Percentiles rank a stretch among this genome's conserved stretches.
phyloP scores from a whole-genome alignment of 2,797 vertebrate species.

The Acanthopagrus latus region DNA sequence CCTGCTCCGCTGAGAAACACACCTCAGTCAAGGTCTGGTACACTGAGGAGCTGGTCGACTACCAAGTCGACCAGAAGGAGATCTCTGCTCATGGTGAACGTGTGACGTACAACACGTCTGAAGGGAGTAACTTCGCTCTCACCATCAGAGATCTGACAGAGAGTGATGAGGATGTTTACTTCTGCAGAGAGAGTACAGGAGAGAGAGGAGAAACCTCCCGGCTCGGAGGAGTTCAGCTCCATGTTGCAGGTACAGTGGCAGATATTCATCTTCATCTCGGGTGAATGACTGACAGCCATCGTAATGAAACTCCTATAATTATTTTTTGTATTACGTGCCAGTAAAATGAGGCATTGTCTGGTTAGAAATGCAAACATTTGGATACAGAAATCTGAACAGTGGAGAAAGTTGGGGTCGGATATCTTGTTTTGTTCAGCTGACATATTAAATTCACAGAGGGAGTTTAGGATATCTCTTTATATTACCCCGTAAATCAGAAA shows the following conservation, averaged over 20 bases:
- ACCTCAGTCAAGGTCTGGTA: not conserved
- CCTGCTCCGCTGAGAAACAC: not conserved
- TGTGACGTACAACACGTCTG: not conserved
- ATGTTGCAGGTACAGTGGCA: slow-evolving; percentile 17
- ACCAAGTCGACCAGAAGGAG: not conserved
- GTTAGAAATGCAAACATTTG: too few relatives aligned
- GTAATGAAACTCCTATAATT: too few relatives aligned
- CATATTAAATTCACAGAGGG: not conserved
- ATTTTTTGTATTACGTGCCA: too few relatives aligned
- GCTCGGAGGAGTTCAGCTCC: not conserved
- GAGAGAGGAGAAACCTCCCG: not conserved
- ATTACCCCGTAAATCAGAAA: too few relatives aligned
- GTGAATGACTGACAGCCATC: not conserved
- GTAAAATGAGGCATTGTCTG: too few relatives aligned
- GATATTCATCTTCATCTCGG: not conserved
- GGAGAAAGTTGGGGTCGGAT: too few relatives aligned
- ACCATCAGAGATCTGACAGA: slow-evolving; percentile 1
- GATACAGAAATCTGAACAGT: too few relatives aligned
- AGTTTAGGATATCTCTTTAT: too few relatives aligned
- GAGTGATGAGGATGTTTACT: not conserved
- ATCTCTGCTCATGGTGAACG: not conserved
- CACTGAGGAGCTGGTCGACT: not conserved
- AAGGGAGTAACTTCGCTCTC: not conserved
- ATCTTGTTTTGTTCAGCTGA: too few relatives aligned
- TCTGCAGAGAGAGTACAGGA: not conserved